A percentile compares a stretch with the other conserved stretches of the same genome.
Conservation (phyloP, 2,797 vertebrate genomes). For the Trichosurus vulpecula region DNA sequence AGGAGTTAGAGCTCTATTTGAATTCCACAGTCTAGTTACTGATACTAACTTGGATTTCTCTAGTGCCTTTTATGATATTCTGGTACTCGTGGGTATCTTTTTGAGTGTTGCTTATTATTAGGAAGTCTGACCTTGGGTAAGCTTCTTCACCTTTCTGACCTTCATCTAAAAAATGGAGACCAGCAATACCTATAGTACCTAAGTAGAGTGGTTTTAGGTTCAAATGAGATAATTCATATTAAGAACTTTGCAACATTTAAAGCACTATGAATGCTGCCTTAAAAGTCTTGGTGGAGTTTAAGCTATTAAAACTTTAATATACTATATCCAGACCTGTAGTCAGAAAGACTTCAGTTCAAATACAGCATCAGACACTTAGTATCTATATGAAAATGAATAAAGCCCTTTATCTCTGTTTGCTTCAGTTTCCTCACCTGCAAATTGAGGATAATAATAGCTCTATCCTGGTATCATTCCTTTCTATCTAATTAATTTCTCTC, state of each 20-base stretch:
- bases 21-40: slow-evolving; percentile 8
- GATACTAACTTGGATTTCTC: slow-evolving; percentile 25
- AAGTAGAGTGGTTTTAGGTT: not conserved
- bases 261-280: not conserved
- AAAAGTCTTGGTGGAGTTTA: not conserved
- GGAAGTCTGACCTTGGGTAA: not conserved
- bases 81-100: slow-evolving; percentile 1
- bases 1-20: slow-evolving; percentile 16
- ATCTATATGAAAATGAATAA: not conserved
- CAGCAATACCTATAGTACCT: not conserved
- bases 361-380: not conserved
- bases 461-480: not conserved
- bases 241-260: not conserved
- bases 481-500: not conserved
- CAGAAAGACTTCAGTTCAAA: not conserved
- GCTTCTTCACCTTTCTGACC: not conserved
- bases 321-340: not conserved
- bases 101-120: not conserved
- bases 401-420: not conserved
- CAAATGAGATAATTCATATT: not conserved
- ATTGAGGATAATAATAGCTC: not conserved
- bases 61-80: not conserved
- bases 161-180: not conserved
- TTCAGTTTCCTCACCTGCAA: not conserved
- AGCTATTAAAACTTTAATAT: not conserved